Percentiles rank a stretch among this genome's conserved stretches.
These are phyloP conservation scores for Parotocinclus haroldoi DNA, from an alignment of 2,797 vertebrate genomes.

Conservation along the genomic window DNA sequence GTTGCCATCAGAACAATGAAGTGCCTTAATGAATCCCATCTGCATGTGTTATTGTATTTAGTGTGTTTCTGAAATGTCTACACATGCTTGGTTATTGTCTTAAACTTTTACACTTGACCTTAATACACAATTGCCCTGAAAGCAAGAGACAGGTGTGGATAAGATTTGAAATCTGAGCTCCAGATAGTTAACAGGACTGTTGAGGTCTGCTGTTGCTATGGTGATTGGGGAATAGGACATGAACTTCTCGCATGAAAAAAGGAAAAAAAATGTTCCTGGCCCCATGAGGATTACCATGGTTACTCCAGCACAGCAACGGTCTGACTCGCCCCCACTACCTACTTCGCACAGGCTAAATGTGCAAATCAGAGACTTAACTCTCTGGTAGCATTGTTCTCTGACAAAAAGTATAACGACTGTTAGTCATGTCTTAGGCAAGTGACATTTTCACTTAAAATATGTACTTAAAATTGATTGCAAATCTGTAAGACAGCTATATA, in stretches of 20 bases:
- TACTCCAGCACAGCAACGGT: conserved; percentile 20
- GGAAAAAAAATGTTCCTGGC: conserved; percentile 1
- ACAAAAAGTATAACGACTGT: too few relatives aligned
- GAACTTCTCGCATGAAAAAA: conserved; percentile 14
- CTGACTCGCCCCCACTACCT: conserved; percentile 26
- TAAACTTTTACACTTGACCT: background rate
- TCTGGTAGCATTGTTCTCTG: background rate
- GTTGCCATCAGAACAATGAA: conserved; percentile 36
- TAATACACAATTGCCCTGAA: background rate
- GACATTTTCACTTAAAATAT: too few relatives aligned
- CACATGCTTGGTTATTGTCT: conserved; percentile 1
- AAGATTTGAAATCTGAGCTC: conserved; percentile 8
- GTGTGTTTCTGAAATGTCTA: background rate
- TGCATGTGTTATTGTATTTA: conserved; percentile 28
- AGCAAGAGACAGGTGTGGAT: background rate
- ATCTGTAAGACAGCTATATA: too few relatives aligned
- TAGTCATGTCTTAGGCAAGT: too few relatives aligned
- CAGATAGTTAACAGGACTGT: background rate
- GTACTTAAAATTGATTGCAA: too few relatives aligned
- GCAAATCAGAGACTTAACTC: conserved; percentile 27
- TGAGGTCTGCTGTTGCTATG: conserved; percentile 28
- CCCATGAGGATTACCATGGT: conserved; percentile 27
- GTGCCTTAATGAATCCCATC: conserved; percentile 79
- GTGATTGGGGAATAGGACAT: conserved; percentile 27
- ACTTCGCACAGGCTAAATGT: conserved; percentile 20